Evolutionary conservation across 2,888 invertebrate genomes (phyloP), one percentile per base, ranked within the genome.

Genomic region (Polia nebulosa): DNA sequence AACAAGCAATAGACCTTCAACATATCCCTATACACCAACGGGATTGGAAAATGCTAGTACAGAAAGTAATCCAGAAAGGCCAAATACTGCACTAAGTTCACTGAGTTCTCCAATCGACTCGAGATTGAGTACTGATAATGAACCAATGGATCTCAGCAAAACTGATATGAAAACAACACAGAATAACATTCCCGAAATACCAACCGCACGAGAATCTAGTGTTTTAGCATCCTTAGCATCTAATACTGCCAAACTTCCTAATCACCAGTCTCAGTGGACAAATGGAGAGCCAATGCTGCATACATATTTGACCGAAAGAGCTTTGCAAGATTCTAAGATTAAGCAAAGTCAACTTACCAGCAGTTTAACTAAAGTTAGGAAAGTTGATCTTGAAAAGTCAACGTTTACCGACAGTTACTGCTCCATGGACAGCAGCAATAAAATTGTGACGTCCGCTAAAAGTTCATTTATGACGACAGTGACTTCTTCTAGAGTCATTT

Each of bases 241-340:
- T 63, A 97, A 96, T 59, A 96, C 97, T 75, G 96, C 97, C 66
- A 96, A 96, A 83, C 90, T 97, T 64, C 97, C 97, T 9, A 95
- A 96, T 72, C 96, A 96, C 72, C 96, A 95, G 34, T 92, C 92
- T 71, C 96, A 96, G 70, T 96, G 96, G 94, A 83, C 94, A 25
- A 94, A 96, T 65, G 97, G 97, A 44, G 97, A 97, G 77, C 96
- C 96, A 8, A 96, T 97, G 96, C 91, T 97, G 61, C 97, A 97
- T 78, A 97, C 97, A 0, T 97, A 97, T 90, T 95, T 97, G 58
- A 97, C 97, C 2, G 97, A 97, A 87, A 96, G 97, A 85, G 97
- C 97, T 20, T 92, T 97, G 57, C 96, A 97, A 87, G 97, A 97
- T 87, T 96, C 97, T 45, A 97, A 97, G 90, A 97, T 97, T 70